Conservation (phyloP, 2,113 vertebrate genomes). For the Circaetus gallicus region DNA sequence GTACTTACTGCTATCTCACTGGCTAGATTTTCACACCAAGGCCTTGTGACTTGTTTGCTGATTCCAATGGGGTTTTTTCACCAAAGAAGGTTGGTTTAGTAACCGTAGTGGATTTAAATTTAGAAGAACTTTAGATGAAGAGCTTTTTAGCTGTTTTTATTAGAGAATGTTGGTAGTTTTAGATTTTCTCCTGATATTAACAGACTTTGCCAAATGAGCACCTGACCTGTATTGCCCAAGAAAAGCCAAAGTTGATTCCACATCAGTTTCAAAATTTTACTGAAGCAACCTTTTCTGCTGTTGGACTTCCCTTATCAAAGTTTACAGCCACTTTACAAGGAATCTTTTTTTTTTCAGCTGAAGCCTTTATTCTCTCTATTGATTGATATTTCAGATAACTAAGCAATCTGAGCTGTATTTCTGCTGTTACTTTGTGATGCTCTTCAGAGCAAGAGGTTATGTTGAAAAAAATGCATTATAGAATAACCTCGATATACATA, state of each 20-base stretch:
- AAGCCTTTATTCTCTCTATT: not conserved
- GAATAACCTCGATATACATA: not conserved
- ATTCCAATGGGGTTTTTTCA: conserved; percentile 92
- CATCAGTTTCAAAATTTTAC: not conserved
- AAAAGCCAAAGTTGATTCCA: not conserved
- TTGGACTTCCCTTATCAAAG: not conserved
- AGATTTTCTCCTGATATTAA: conserved; percentile 3
- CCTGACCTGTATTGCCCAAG: not conserved
- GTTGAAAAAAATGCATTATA: not conserved
- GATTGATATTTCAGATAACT: not conserved
- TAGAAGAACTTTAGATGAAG: conserved; percentile 43
- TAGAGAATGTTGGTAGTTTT: conserved; percentile 15
- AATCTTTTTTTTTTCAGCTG: not conserved
- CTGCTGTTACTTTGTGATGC: not conserved
- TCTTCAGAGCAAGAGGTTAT: not conserved
- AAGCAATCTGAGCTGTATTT: not conserved
- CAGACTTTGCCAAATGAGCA: not conserved
- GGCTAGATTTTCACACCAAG: conserved; percentile 85
- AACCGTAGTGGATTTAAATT: conserved; percentile 10
- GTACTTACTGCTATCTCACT: conserved; percentile 56
- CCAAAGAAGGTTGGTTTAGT: conserved; percentile 88
- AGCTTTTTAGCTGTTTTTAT: conserved; percentile 13
- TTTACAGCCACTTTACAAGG: not conserved
- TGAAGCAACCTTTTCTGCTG: not conserved
- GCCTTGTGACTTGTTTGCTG: conserved; percentile 90